A percentile compares a stretch with the other conserved stretches of the same genome.
Conservation (phyloP, 2,113 vertebrate genomes). For the Dromaius novaehollandiae region DNA sequence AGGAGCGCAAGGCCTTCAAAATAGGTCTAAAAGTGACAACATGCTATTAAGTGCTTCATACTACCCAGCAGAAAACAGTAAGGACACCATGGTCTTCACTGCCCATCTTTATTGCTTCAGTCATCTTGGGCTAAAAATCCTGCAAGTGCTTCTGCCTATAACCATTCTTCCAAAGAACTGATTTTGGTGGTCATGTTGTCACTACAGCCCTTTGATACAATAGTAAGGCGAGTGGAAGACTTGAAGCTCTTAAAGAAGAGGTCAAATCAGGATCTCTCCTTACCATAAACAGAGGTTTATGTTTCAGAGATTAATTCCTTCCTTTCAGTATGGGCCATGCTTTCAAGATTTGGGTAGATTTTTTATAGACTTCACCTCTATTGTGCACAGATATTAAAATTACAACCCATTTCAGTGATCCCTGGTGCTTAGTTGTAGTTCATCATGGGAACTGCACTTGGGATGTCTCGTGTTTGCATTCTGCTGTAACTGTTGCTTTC, state of each 20-base stretch:
- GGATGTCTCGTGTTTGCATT: neutral
- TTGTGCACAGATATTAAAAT: neutral
- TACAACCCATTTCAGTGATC: neutral
- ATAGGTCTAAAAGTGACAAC: neutral
- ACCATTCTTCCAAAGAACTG: neutral
- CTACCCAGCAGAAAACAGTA: neutral
- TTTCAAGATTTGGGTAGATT: neutral
- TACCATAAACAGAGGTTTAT: neutral
- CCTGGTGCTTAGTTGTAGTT: neutral
- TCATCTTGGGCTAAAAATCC: neutral
- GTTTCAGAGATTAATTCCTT: neutral
- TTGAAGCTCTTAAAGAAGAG: neutral
- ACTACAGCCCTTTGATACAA: neutral
- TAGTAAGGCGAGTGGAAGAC: neutral
- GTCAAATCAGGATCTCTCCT: neutral
- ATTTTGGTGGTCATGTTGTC: neutral
- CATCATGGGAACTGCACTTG: neutral
- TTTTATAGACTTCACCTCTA: neutral
- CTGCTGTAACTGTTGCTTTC: neutral
- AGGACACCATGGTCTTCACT: neutral
- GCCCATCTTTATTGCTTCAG: neutral
- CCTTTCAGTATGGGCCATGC: neutral
- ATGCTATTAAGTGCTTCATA: neutral
- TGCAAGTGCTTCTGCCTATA: neutral
- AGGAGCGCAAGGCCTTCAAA: neutral